phyloP scores from a whole-genome alignment of 2,888 invertebrate species.

The Drosophila monieri region DNA sequence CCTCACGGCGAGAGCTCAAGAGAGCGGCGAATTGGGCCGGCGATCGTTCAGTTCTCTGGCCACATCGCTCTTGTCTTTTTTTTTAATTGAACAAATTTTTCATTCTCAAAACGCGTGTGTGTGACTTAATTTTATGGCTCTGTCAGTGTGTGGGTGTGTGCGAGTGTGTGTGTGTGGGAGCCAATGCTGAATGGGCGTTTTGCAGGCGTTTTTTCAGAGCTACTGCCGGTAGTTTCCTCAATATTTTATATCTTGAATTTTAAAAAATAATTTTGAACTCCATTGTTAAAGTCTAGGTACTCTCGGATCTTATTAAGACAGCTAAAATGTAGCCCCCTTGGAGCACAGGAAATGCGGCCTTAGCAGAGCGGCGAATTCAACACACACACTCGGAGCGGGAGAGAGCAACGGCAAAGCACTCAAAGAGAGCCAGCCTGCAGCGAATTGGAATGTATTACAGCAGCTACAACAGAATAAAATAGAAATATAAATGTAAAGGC shows the following conservation, averaged over 20 bases:
- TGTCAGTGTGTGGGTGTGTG: constrained; percentile 34
- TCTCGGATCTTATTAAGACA: not conserved
- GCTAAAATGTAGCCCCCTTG: constrained; percentile 29
- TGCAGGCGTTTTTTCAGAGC: constrained; percentile 8
- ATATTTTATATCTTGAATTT: not conserved
- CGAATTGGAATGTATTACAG: constrained; percentile 38
- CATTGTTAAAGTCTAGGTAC: not conserved
- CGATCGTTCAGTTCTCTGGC: constrained; percentile 22
- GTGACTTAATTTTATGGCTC: constrained; percentile 11
- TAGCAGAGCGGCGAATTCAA: constrained; percentile 32
- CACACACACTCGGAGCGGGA: constrained; percentile 1
- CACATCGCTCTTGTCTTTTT: constrained; percentile 1
- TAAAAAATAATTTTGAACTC: not conserved
- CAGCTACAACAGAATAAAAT: constrained; percentile 25
- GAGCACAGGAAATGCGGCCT: constrained; percentile 53
- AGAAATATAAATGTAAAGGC: constrained; percentile 31
- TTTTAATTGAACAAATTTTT: constrained; percentile 70
- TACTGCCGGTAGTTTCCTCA: not conserved
- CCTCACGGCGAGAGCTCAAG: constrained; percentile 4
- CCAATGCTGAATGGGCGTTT: constrained; percentile 49
- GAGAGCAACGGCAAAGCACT: constrained; percentile 4
- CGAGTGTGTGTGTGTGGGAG: constrained; percentile 41
- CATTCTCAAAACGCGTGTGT: constrained; percentile 71
- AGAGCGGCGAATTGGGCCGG: constrained; percentile 29
- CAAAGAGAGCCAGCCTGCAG: constrained; percentile 7